These are phyloP conservation scores for Zaprionus ghesquierei DNA, from an alignment of 1,140 invertebrate species.

Conservation along the genomic window DNA sequence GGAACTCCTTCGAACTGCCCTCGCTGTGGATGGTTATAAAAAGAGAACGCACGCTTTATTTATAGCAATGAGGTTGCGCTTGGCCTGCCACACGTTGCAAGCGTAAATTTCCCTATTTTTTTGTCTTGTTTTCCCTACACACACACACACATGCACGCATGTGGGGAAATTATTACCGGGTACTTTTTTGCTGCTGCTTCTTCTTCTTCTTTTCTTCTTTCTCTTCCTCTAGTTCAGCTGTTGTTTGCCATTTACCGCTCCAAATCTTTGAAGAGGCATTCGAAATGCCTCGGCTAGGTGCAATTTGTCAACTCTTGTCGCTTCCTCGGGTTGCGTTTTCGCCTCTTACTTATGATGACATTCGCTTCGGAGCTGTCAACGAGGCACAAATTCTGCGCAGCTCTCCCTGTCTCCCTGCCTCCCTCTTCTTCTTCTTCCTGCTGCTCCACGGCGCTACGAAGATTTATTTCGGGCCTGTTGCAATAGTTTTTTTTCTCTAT, in stretches of 20 bases:
- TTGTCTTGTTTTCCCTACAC: constrained; percentile 1
- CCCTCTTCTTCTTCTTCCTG: neutral
- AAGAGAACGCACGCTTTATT: constrained; percentile 57
- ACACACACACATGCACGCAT: neutral
- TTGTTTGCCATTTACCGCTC: constrained; percentile 33
- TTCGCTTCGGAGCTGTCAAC: constrained; percentile 69
- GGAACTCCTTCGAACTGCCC: neutral
- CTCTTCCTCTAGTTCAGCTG: neutral
- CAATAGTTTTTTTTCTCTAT: constrained; percentile 49
- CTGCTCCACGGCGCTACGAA: constrained; percentile 38
- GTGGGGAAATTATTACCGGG: constrained; percentile 30
- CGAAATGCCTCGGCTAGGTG: constrained; percentile 49
- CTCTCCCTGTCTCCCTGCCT: neutral
- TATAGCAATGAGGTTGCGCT: constrained; percentile 67
- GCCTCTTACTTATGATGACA: constrained; percentile 71
- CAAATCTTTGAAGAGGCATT: constrained; percentile 41
- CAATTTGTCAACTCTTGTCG: constrained; percentile 76
- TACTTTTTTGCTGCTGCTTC: constrained; percentile 22
- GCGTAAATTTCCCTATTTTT: constrained; percentile 40
- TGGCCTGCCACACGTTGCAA: constrained; percentile 44
- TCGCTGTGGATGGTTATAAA: constrained; percentile 35
- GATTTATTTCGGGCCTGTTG: constrained; percentile 71
- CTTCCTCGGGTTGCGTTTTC: constrained; percentile 52
- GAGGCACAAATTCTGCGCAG: constrained; percentile 2
- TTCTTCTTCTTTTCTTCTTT: constrained; percentile 6